Evolutionary conservation across 2,113 vertebrate genomes (phyloP), one percentile per base, ranked within the genome.

Genomic region (Lampris incognitus): DNA sequence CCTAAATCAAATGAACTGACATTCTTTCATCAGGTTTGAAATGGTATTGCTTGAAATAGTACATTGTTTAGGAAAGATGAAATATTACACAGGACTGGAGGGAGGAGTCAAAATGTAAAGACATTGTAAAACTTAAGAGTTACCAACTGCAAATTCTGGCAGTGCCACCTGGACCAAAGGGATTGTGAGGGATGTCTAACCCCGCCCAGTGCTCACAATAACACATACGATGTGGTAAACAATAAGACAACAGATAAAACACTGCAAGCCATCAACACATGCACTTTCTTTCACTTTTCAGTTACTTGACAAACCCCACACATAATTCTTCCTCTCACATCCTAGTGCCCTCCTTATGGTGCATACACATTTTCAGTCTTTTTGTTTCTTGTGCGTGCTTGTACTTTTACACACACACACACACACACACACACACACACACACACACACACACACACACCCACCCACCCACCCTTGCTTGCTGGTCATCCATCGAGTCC

Each of bases 401-500:
- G 24, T 24, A 24, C 55, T 24, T 7, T 10, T 2, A 2, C n/a
- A 37, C 9, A 13, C 49, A 6, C 13, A 57, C 55, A 57, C 55
- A 57, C 13, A 36, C 68, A 56, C 51, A 59, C 56, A 67, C 55
- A 61, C 5, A 49, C 75, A 77, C 68, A 72, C 61, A 72, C 40
- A 67, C 68, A 67, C 63, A 63, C 51, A 13, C 52, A 55, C 50
- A 44, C 80, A 71, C 51, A 57, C 70, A 11, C 61, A 38, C 68
- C 60, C 79, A 73, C 64, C 64, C 72, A 10, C 24, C n/a, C 59
- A 13, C 59, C 13, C 36, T 9, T 42, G 44, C 83, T 75, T 83
- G 69, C 64, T 75, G 24, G 24, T 24, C 24, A 24, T 24, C 24
- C 24, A 24, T 24, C 24, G 24, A 24, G 24, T 24, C 24, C 24